These are phyloP conservation scores for Otus sunia DNA, from an alignment of 2,113 vertebrate species.

Conservation along the genomic window DNA sequence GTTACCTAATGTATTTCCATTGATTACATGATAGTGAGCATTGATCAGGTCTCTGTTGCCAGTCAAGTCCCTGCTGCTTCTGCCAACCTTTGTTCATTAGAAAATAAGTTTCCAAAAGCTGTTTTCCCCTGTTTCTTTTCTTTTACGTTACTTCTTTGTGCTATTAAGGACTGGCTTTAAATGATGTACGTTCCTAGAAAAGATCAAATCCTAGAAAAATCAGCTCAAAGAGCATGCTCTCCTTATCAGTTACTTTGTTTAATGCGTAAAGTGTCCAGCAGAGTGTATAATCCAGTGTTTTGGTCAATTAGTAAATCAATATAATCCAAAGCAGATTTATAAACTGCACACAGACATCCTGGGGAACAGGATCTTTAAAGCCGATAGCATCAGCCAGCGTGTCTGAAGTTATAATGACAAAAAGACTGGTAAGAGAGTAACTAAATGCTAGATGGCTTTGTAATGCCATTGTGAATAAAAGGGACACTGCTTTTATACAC, in stretches of 20 bases:
- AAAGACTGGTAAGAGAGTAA: background rate
- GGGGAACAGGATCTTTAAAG: constrained; percentile 1
- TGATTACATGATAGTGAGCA: background rate
- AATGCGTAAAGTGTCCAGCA: constrained; percentile 15
- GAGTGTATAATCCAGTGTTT: constrained; percentile 63
- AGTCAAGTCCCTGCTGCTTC: background rate
- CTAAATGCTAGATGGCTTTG: constrained; percentile 15
- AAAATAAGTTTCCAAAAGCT: background rate
- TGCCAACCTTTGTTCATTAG: background rate
- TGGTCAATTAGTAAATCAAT: constrained; percentile 57
- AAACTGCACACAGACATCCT: constrained; percentile 1
- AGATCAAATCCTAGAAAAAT: constrained; percentile 16
- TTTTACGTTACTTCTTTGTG: background rate
- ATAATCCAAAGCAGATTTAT: constrained; percentile 54
- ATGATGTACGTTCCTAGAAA: background rate
- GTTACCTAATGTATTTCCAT: constrained; percentile 9
- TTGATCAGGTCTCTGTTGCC: constrained; percentile 4
- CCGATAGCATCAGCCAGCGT: background rate
- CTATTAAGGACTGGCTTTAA: background rate
- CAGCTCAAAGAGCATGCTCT: background rate
- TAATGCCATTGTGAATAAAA: background rate
- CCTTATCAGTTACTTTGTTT: constrained; percentile 27
- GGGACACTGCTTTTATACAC: background rate
- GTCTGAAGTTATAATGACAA: constrained; percentile 1
- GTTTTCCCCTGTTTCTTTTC: background rate